Evolutionary conservation across 2,113 vertebrate species (phyloP), one percentile per base, ranked within the genome.

Genomic region (Oncorhynchus nerka): DNA sequence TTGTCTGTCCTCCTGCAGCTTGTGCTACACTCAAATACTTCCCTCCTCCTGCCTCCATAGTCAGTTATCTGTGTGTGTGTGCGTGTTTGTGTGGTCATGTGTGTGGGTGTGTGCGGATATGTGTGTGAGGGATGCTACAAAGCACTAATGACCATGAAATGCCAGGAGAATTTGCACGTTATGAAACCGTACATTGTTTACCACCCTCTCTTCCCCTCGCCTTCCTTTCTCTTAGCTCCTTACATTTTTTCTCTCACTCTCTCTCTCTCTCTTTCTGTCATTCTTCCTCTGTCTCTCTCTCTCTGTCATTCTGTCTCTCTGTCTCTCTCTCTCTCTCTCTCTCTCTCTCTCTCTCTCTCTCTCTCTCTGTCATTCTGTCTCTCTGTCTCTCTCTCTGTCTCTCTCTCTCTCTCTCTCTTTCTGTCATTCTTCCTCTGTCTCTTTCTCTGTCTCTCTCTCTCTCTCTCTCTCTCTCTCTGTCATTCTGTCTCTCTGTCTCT

Each of bases 91-190:
- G 28, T 28, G 28, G 28, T 28, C 28, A 28, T 39, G 7, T 39
- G 49, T 51, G 49, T 51, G 12, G 15, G 4, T 51, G 15, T 51
- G 49, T 51, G 3, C 16, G 15, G 67, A 5, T 51, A 9, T 39
- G 70, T 55, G 75, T n/a, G 82, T 48, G 70, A 73, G 32, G 4
- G 70, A 30, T 24, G 55, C 68, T 15, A 68, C 79, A 75, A 85
- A 86, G 87, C 81, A 87, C 77, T 75, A 81, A 71, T 20, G 79
- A 70, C 66, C 1, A 67, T 82, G 75, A 85, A 82, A 87, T 86
- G 86, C 86, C 86, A 85, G 65, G 82, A 87, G 71, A 87, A 91
- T 92, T 87, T 86, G 66, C 74, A 66, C 78, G 74, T 74, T 74
- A 62, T 81, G 73, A 85, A 83, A 64, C 39, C 61, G 76, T 77